Conservation (phyloP, 2,888 invertebrate species). For the Flexamia atlantica region DNA sequence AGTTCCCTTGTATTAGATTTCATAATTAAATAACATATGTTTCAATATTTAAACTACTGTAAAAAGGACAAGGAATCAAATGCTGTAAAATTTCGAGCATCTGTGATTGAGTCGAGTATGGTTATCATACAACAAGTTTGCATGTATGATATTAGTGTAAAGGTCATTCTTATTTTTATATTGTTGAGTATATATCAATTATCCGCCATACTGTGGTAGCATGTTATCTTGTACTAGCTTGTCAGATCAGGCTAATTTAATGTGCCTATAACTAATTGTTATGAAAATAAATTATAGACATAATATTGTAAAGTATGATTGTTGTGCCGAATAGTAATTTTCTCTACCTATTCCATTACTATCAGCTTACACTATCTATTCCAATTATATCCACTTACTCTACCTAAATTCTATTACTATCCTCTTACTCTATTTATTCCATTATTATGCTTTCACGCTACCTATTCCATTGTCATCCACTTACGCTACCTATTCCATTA, state of each 20-base stretch:
- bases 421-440: too few relatives aligned
- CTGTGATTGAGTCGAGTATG: conserved; percentile 12
- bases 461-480: too few relatives aligned
- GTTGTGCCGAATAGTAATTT: too few relatives aligned
- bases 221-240: conserved; percentile 13
- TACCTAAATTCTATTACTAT: too few relatives aligned
- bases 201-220: conserved; percentile 6
- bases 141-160: conserved; percentile 35
- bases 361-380: too few relatives aligned
- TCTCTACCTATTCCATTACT: too few relatives aligned
- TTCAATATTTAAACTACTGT: background rate
- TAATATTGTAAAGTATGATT: conserved; percentile 25
- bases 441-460: too few relatives aligned
- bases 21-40: background rate
- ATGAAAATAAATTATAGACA: conserved; percentile 20
- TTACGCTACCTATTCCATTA: too few relatives aligned
- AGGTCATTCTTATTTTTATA: conserved; percentile 42
- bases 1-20: background rate
- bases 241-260: conserved; percentile 1
- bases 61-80: background rate
- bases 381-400: too few relatives aligned
- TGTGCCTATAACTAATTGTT: conserved; percentile 26
- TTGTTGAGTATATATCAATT: conserved; percentile 15
- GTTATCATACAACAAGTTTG: background rate
- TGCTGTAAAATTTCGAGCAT: background rate